A percentile compares a stretch with the other conserved stretches of the same genome.
Evolutionary conservation across 2,888 invertebrate species (phyloP).

Genomic region (Athetis lepigone): DNA sequence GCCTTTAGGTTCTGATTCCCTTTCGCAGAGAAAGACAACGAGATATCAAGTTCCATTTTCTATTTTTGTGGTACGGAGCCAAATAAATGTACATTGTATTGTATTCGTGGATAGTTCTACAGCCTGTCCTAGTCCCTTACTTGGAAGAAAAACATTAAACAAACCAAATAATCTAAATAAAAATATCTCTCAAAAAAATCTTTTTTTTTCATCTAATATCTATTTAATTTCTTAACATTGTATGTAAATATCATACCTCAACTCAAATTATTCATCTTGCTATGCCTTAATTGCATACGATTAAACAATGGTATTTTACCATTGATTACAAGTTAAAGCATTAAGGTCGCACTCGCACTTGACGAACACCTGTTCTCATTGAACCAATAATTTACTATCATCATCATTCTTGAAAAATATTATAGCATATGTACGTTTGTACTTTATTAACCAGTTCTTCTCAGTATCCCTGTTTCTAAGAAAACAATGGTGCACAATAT

Average conservation of each 20-base stretch:
- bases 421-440: background rate
- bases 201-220: conserved; percentile 2
- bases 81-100: background rate
- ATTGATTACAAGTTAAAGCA: conserved; percentile 27
- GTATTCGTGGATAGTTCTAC: background rate
- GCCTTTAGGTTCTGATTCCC: no score
- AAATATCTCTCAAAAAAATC: background rate
- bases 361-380: conserved; percentile 44
- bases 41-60: no score
- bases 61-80: no score
- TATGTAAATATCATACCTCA: conserved; percentile 36
- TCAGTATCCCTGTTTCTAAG: conserved; percentile 25
- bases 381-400: conserved; percentile 27
- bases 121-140: background rate
- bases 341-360: conserved; percentile 20
- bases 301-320: conserved; percentile 36
- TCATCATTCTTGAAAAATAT: conserved; percentile 18
- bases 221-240: no score
- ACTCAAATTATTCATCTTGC: conserved; percentile 11
- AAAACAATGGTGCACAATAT: conserved; percentile 30
- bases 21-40: no score
- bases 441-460: conserved; percentile 14
- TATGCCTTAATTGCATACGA: conserved; percentile 31
- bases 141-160: no score
- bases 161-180: background rate